Evolutionary conservation across 2,888 invertebrate species (phyloP), one percentile per base, ranked within the genome.

Genomic region (Lordiphosa andalusiaca): DNA sequence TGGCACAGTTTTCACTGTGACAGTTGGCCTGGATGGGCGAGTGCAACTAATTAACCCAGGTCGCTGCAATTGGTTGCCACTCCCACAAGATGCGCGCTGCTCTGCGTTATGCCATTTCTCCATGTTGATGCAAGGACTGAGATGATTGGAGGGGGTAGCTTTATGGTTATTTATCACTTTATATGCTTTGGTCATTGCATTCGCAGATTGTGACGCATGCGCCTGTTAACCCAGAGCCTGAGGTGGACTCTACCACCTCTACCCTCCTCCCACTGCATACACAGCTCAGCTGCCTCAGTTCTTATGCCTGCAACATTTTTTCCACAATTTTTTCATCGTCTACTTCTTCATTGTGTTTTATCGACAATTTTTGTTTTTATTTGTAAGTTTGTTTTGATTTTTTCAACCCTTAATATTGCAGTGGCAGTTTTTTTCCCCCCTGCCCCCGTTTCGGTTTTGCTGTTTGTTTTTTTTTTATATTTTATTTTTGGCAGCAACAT

Each of bases 401-500:
- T 9, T 25, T 30, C 30, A 30, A 30, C 30, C 30, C 30, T 30
- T 30, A 30, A 4, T 10, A 30, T 23, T 30, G 30, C 1, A 30
- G 40, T 23, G 40, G 6, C 55, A 16, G 12, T 33, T 38, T 37
- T 30, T 37, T 16, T 16, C 2, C 16, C 2, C 16, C n/a, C 7
- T 41, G n/a, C 3, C 9, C 19, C 9, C 6, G 33, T 41, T 21
- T 7, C 23, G 23, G 16, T 9, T 21, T 33, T 19, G 19, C 4
- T 19, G 4, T 19, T 19, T 19, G 4, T 9, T 23, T 6, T n/a
- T 9, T 48, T 60, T 37, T 39, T 44, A 52, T 47, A 47, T 46
- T 49, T 47, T 57, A 38, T 48, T 63, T 56, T 58, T 56, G 69
- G 80, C 59, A 69, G 62, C 70, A 75, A 81, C 82, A 54, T 74